These are phyloP conservation scores for Sebastiscus tertius DNA, from an alignment of 2,797 vertebrate species.

Conservation along the genomic window DNA sequence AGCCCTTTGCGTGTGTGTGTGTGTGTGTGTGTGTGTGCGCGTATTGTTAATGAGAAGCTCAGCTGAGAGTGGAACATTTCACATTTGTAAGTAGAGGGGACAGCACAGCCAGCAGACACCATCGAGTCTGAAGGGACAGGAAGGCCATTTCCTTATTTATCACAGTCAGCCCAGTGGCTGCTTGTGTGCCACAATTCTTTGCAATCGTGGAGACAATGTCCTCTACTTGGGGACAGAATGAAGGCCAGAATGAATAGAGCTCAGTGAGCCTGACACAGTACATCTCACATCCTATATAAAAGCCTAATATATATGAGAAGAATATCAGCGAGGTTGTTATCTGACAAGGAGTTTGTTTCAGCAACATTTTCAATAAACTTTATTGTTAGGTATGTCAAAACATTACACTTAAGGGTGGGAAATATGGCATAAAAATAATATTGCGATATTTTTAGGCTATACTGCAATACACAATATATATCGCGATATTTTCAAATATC, in stretches of 20 bases:
- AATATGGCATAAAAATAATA: too few species aligned
- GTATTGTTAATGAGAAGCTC: constrained; percentile 34
- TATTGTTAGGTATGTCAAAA: neutral
- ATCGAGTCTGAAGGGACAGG: constrained; percentile 34
- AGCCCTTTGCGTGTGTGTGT: constrained; percentile 5
- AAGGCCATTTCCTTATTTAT: constrained; percentile 60
- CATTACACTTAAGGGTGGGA: too few species aligned
- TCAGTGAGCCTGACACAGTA: neutral
- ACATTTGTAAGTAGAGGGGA: constrained; percentile 23
- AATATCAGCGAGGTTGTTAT: neutral
- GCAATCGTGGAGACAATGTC: constrained; percentile 39
- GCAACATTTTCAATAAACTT: neutral
- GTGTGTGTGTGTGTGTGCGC: neutral
- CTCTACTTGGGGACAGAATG: constrained; percentile 23
- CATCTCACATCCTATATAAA: neutral
- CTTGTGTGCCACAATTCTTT: constrained; percentile 22
- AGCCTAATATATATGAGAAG: neutral
- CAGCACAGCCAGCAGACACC: constrained; percentile 38
- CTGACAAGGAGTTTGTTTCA: neutral
- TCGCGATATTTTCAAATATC: too few species aligned
- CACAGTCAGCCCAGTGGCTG: constrained; percentile 19
- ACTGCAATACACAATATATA: too few species aligned
- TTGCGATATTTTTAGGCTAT: too few species aligned
- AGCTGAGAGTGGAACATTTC: constrained; percentile 27
- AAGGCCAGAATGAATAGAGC: constrained; percentile 15